Percentiles rank a stretch among this genome's conserved stretches.
These are phyloP conservation scores for Indicator indicator DNA, from an alignment of 2,113 vertebrate species.

Conservation along the genomic window DNA sequence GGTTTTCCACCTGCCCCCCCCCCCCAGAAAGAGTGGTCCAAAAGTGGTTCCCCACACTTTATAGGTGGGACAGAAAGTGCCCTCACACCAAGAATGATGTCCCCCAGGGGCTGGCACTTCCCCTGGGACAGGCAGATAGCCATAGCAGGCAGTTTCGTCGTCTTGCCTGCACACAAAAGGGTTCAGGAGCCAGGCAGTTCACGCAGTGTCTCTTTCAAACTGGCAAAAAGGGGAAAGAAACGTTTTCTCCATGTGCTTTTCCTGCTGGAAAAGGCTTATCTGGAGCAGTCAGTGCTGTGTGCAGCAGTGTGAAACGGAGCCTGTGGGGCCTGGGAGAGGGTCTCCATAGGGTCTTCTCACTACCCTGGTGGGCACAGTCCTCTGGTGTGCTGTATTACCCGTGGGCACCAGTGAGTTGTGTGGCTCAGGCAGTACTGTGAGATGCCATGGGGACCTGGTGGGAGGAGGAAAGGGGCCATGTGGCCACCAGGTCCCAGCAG, in stretches of 20 bases:
- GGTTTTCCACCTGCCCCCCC: background rate
- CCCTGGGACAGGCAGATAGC: background rate
- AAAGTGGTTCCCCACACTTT: background rate
- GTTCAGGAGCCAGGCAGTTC: background rate
- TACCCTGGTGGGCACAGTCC: background rate
- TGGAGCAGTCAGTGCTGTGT: background rate
- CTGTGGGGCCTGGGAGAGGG: background rate
- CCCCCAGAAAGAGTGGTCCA: background rate
- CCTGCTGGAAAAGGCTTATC: background rate
- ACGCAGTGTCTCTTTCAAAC: background rate
- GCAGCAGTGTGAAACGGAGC: rapidly evolving
- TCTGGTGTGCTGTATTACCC: rapidly evolving
- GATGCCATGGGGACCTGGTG: rapidly evolving
- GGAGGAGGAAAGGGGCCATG: background rate
- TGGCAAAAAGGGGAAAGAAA: background rate
- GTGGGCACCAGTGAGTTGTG: rapidly evolving
- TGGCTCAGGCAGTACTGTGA: rapidly evolving
- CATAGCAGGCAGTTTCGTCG: background rate
- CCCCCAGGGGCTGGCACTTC: background rate
- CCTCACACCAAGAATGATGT: background rate
- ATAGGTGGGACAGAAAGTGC: background rate
- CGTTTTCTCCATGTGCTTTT: background rate
- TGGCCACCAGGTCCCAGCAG: rapidly evolving
- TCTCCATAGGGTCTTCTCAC: background rate
- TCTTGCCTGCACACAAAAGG: background rate